Evolutionary conservation across 1,140 invertebrate species (phyloP).

Genomic region (Heliothis subflexa): DNA sequence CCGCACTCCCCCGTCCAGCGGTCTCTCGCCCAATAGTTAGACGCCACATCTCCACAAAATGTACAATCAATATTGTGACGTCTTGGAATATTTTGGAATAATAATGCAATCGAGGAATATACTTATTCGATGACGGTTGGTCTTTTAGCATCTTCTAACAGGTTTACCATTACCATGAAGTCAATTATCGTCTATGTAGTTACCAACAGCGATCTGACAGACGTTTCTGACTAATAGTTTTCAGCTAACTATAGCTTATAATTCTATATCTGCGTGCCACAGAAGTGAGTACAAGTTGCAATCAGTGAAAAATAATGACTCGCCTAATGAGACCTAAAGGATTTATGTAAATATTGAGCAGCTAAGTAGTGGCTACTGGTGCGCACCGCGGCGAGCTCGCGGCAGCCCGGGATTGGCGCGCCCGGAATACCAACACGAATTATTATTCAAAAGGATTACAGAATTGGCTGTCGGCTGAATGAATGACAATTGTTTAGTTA

Average conservation of each 20-base stretch:
- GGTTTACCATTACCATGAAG: too few species aligned
- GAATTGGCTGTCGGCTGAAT: constrained; percentile 54
- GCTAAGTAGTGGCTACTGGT: neutral
- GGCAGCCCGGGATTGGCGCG: constrained; percentile 47
- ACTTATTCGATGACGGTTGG: too few species aligned
- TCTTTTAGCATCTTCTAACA: too few species aligned
- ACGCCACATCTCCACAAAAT: neutral
- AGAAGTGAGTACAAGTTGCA: constrained; percentile 14
- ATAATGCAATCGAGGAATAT: too few species aligned
- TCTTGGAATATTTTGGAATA: too few species aligned
- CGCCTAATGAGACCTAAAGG: constrained; percentile 16
- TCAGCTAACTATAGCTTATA: neutral
- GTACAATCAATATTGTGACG: neutral
- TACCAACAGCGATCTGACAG: too few species aligned
- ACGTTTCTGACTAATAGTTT: too few species aligned
- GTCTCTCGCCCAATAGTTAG: neutral
- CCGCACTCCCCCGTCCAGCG: constrained; percentile 13
- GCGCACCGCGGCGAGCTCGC: constrained; percentile 32
- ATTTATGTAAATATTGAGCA: constrained; percentile 27
- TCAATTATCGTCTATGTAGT: too few species aligned
- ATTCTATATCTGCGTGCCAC: neutral
- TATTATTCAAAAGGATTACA: constrained; percentile 59
- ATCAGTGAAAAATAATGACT: constrained; percentile 5
- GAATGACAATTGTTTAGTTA: constrained; percentile 61
- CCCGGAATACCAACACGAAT: constrained; percentile 51